These are phyloP conservation scores for Drosophila novamexicana DNA, from an alignment of 1,140 invertebrate genomes.

Conservation along the genomic window DNA sequence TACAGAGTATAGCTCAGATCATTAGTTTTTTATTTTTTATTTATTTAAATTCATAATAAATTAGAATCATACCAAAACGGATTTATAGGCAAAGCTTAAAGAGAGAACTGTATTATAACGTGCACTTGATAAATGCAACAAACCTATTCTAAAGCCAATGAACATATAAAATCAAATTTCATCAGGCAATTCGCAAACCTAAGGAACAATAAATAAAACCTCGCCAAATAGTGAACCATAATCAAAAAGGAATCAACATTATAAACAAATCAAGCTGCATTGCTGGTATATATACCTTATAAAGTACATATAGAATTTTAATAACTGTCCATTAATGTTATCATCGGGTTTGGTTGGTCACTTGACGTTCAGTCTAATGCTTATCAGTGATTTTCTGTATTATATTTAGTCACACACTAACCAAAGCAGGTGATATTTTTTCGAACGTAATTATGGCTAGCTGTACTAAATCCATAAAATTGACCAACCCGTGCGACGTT, in stretches of 20 bases:
- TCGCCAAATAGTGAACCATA: conserved; percentile 10
- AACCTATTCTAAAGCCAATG: neutral
- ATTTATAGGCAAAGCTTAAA: no score
- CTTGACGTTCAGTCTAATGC: conserved; percentile 38
- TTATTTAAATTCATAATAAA: neutral
- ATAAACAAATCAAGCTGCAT: conserved; percentile 26
- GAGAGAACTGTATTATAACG: no score
- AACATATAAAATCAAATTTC: conserved; percentile 6
- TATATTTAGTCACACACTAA: conserved; percentile 19
- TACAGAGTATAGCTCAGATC: neutral
- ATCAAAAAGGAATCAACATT: conserved; percentile 21
- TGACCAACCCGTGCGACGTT: conserved; percentile 19
- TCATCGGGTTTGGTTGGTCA: conserved; percentile 52
- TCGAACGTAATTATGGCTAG: neutral
- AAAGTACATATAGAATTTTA: conserved; percentile 43
- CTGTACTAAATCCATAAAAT: conserved; percentile 25
- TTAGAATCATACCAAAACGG: no score
- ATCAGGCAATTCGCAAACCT: neutral
- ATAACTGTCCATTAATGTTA: conserved; percentile 46
- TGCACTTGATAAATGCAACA: neutral
- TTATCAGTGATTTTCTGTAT: conserved; percentile 17
- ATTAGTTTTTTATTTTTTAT: neutral
- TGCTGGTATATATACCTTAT: conserved; percentile 1
- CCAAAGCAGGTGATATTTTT: conserved; percentile 3
- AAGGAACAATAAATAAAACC: conserved; percentile 2